Evolutionary conservation across 2,888 invertebrate genomes (phyloP), one percentile per base, ranked within the genome.

Genomic region (Amblyjoppa fuscipennis): DNA sequence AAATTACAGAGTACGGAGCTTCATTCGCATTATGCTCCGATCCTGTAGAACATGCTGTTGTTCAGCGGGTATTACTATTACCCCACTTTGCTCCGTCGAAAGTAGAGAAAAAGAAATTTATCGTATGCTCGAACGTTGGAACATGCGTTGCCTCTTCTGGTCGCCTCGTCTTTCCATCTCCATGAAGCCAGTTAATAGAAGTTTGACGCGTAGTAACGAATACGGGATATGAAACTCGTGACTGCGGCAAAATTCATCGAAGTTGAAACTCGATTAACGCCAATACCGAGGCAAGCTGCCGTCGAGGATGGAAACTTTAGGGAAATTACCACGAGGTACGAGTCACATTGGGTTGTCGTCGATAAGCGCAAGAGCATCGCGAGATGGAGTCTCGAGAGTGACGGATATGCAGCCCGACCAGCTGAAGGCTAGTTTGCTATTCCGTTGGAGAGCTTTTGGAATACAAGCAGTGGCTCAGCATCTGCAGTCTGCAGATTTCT

Each of bases 371-470:
- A 51, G 64, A 61, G 56, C 25, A 76, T 71, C 64, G 56, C 45
- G 45, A 66, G 73, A 66, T 16, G 45, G n/a, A 66, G 49, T 66
- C 20, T 34, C 41, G 56, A 25, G 41, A 68, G 51, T 28, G 38
- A 68, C 31, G 20, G 9, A 68, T 53, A 25, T 68, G 41, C 25
- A 41, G 73, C 20, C 59, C 41, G 69, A 53, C 45, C 69, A 11
- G 68, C 53, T 75, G 79, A 64, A 56, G 66, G 64, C 83, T 83
- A 70, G 51, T 83, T 83, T 79, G 70, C 64, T 74, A 79, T 83
- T 83, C 83, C 69, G 79, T 70, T 75, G 41, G 74, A 59, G 79
- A 70, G 78, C 69, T 78, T 74, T 78, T 41, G 64, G 69, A 64
- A 45, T 74, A 9, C 45, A 31, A 31, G n/a, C 64, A 53, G 59